phyloP scores from a whole-genome alignment of 2,888 invertebrate species.

The Heliconius sara region DNA sequence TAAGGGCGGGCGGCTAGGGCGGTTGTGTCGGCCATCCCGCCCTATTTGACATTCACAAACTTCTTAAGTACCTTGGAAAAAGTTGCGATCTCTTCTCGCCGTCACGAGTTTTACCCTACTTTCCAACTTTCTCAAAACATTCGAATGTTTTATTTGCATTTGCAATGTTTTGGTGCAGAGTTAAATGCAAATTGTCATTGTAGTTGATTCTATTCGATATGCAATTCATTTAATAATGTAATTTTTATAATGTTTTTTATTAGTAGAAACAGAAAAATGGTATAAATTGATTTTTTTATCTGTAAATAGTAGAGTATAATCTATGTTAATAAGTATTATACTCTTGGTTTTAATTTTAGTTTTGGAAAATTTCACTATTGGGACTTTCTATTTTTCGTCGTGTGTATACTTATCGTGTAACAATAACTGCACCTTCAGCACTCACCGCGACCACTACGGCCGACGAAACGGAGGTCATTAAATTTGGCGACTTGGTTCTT shows the following conservation, averaged over 20 bases:
- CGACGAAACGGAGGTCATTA: slow-evolving; percentile 99
- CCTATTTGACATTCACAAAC: slow-evolving; percentile 77
- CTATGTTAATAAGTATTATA: too few relatives aligned
- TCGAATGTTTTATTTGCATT: slow-evolving; percentile 45
- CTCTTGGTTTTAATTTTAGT: not conserved
- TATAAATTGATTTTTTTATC: too few relatives aligned
- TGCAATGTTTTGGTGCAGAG: not conserved
- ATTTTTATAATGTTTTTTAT: not conserved
- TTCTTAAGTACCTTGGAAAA: slow-evolving; percentile 74
- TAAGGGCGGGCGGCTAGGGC: slow-evolving; percentile 65
- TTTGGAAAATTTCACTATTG: not conserved
- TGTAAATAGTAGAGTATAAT: too few relatives aligned
- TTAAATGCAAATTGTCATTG: not conserved
- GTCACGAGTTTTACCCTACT: slow-evolving; percentile 66
- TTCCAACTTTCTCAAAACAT: slow-evolving; percentile 56
- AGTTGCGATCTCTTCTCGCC: slow-evolving; percentile 72
- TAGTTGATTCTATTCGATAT: not conserved
- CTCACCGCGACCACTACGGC: slow-evolving; percentile 99
- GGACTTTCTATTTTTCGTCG: not conserved
- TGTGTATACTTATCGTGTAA: slow-evolving; percentile 52
- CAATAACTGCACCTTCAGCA: slow-evolving; percentile 82
- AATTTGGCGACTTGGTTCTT: slow-evolving; percentile 99
- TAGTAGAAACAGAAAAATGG: not conserved
- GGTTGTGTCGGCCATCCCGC: slow-evolving; percentile 74
- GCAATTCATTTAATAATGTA: not conserved